Evolutionary conservation across 1,140 invertebrate species (phyloP), one percentile per base, ranked within the genome.

Genomic region (Drosophila auraria): DNA sequence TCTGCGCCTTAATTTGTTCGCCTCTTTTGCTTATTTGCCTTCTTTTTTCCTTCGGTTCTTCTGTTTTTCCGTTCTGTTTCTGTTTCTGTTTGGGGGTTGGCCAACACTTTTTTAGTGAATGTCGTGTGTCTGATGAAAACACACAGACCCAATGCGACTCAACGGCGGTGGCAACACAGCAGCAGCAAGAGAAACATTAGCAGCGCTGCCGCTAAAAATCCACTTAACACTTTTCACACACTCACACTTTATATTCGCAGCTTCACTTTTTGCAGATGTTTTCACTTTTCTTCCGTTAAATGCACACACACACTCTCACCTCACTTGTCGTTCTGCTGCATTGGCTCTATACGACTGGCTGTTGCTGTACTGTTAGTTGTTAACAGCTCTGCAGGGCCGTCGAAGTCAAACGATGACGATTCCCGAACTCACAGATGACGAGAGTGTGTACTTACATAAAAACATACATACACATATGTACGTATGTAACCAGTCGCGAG

Each of bases 131-230:
- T 58, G 70, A 27, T 68, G 72, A 65, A 63, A 81, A 80, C 49
- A 75, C 71, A 78, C 64, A 63, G 70, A 79, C 75, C 68, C 63
- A 66, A 78, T 76, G 40, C 61, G 61, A 57, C 56, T 57, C 70
- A 44, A 50, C 57, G 49, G 60, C 56, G 70, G 45, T 50, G 62
- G 53, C 30, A 38, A n/a, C 53, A 54, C 53, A 76, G 27, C 57
- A 80, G 49, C 38, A 65, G 23, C 33, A 59, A 33, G 38, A 38
- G 45, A 49, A 44, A 49, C 20, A 57, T 45, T 14, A 61, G n/a
- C 57, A 65, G 38, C 36, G 58, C 33, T 15, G 33, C n/a, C 51
- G 25, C 23, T 40, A 30, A 66, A 53, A 23, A 40, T 30, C 15
- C 38, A 65, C 45, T 47, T 42, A n/a, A 17, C 27, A 36, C 17